A percentile compares a stretch with the other conserved stretches of the same genome.
These are phyloP conservation scores for Crotalus helleri DNA, from an alignment of 2,113 vertebrate species.

Conservation along the genomic window DNA sequence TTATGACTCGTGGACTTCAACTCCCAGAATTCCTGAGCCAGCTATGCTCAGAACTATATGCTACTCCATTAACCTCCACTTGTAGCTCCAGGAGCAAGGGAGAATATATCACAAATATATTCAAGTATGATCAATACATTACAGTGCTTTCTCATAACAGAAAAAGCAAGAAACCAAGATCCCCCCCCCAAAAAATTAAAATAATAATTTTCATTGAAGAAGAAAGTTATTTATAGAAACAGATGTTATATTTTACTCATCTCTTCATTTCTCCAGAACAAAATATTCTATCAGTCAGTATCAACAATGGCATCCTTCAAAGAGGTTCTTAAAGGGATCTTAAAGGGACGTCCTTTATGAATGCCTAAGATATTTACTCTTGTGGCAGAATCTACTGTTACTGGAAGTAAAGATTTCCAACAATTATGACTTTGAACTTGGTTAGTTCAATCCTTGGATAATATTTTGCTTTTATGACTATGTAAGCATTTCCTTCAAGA, in stretches of 20 bases:
- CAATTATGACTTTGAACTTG: constrained; percentile 25
- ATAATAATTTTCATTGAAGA: constrained; percentile 27
- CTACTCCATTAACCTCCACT: constrained; percentile 45
- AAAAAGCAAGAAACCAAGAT: constrained; percentile 38
- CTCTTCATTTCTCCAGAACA: constrained; percentile 4
- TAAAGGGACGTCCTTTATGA: constrained; percentile 21
- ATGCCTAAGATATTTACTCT: constrained; percentile 57
- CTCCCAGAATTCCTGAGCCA: too few relatives aligned
- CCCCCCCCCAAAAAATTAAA: constrained; percentile 22
- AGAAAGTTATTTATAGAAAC: constrained; percentile 35
- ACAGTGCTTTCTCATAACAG: constrained; percentile 31
- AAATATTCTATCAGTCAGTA: constrained; percentile 21
- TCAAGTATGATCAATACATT: constrained; percentile 44
- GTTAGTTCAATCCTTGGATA: constrained; percentile 39
- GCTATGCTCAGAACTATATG: constrained; percentile 11
- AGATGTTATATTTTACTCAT: constrained; percentile 17
- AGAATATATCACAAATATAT: constrained; percentile 50
- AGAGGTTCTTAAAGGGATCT: constrained; percentile 43
- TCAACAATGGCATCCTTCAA: constrained; percentile 44
- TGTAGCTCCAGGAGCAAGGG: background rate
- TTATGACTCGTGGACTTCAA: too few relatives aligned
- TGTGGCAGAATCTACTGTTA: constrained; percentile 46
- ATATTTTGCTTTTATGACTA: constrained; percentile 13
- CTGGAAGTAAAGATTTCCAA: constrained; percentile 50
- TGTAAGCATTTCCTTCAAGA: background rate